Conservation (phyloP, 2,888 invertebrate genomes). For the Isotomurus palustris region DNA sequence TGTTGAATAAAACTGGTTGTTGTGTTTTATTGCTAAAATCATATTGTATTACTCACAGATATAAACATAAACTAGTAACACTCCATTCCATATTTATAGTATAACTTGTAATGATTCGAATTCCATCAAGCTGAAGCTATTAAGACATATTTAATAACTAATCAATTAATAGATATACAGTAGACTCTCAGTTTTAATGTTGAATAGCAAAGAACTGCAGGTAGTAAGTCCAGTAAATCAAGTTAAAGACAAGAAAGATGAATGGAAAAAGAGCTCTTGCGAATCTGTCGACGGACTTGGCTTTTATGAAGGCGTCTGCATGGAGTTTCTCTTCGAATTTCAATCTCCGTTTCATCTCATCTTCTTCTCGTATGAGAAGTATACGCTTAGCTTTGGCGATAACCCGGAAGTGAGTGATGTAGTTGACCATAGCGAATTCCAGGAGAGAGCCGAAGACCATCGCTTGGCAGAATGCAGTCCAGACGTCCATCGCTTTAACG, state of each 20-base stretch:
- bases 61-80: too few relatives aligned
- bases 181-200: too few relatives aligned
- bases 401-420: slow-evolving; percentile 4
- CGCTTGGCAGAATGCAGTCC: slow-evolving; percentile 48
- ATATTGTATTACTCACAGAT: too few relatives aligned
- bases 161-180: too few relatives aligned
- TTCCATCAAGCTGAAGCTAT: too few relatives aligned
- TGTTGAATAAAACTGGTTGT: too few relatives aligned
- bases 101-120: too few relatives aligned
- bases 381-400: neutral
- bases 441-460: slow-evolving; percentile 57
- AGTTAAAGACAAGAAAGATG: slow-evolving; percentile 30
- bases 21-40: too few relatives aligned
- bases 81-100: too few relatives aligned
- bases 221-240: slow-evolving; percentile 34
- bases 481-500: slow-evolving; percentile 49
- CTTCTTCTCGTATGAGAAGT: neutral
- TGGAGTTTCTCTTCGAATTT: slow-evolving; percentile 20
- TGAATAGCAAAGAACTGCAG: neutral
- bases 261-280: slow-evolving; percentile 34
- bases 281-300: slow-evolving; percentile 24
- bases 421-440: slow-evolving; percentile 56
- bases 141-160: too few relatives aligned
- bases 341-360: neutral
- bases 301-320: slow-evolving; percentile 11